These are phyloP conservation scores for Trichopria drosophilae DNA, from an alignment of 2,888 invertebrate genomes.

Conservation along the genomic window DNA sequence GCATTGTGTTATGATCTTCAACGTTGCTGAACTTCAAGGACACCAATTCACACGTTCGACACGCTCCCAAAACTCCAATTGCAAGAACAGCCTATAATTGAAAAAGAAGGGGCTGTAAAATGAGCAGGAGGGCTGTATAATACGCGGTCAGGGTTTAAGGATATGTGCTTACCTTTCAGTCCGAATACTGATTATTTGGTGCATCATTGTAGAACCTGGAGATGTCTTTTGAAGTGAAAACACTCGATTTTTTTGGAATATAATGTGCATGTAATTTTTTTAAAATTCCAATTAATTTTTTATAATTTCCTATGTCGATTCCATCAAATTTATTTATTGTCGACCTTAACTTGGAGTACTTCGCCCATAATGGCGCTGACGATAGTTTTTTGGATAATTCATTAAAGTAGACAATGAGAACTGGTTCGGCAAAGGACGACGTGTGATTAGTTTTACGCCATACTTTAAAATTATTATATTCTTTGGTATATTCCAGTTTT, in stretches of 20 bases:
- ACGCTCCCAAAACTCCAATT: too few relatives aligned
- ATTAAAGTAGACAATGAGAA: constrained; percentile 5
- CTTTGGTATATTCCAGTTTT: constrained; percentile 3
- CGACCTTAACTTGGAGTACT: constrained; percentile 7
- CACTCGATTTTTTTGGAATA: constrained; percentile 22
- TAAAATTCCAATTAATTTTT: constrained; percentile 8
- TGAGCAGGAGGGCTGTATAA: neutral
- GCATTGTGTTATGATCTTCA: constrained; percentile 6
- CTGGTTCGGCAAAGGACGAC: too few relatives aligned
- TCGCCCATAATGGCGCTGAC: too few relatives aligned
- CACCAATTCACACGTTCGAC: neutral
- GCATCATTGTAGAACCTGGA: constrained; percentile 19
- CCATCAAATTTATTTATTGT: constrained; percentile 12
- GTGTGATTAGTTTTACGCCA: neutral
- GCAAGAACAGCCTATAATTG: too few relatives aligned
- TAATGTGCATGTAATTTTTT: constrained; percentile 8
- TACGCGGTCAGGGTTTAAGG: neutral
- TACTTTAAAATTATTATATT: constrained; percentile 7
- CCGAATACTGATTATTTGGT: constrained; percentile 17
- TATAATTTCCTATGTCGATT: constrained; percentile 15
- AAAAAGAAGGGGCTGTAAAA: neutral
- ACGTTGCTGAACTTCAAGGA: constrained; percentile 1
- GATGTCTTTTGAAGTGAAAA: constrained; percentile 15
- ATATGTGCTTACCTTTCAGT: constrained; percentile 19
- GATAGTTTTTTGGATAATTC: constrained; percentile 10